Conservation (phyloP, 2,797 vertebrate genomes). For the Podarcis siculus region DNA sequence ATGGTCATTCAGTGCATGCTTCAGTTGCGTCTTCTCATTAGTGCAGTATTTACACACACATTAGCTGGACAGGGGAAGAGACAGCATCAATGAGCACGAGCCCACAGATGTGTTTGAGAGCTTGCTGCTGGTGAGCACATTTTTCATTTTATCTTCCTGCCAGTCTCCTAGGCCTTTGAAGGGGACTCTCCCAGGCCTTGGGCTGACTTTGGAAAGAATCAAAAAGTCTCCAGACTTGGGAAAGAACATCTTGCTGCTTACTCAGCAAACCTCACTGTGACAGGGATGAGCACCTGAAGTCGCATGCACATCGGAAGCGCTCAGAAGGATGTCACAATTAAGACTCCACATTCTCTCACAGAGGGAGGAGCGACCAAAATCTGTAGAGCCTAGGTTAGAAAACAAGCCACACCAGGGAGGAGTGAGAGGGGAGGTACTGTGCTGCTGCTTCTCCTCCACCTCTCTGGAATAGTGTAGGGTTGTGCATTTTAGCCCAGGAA, state of each 20-base stretch:
- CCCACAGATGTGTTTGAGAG: background rate
- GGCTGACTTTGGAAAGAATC: background rate
- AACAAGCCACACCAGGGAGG: background rate
- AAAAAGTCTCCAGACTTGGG: background rate
- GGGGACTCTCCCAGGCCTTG: background rate
- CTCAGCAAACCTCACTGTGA: background rate
- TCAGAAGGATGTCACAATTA: background rate
- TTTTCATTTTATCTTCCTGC: background rate
- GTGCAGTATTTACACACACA: background rate
- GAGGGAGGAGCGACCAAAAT: background rate
- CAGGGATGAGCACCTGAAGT: background rate
- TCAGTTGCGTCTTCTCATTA: background rate
- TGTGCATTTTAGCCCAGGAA: background rate
- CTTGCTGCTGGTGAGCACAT: background rate
- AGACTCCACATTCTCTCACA: background rate
- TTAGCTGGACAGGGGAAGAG: background rate
- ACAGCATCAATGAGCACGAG: background rate
- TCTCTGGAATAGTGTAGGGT: background rate
- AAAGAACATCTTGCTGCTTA: too few relatives aligned
- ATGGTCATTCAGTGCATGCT: background rate
- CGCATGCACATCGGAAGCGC: background rate
- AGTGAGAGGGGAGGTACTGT: too few relatives aligned
- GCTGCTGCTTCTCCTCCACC: background rate
- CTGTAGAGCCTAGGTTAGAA: background rate
- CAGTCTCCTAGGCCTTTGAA: background rate